Percentiles rank a stretch among this genome's conserved stretches.
Evolutionary conservation across 37 sponge, comb jelly and placozoan genomes (phyloP).

Genomic region (Cladorhizidae sp.): DNA sequence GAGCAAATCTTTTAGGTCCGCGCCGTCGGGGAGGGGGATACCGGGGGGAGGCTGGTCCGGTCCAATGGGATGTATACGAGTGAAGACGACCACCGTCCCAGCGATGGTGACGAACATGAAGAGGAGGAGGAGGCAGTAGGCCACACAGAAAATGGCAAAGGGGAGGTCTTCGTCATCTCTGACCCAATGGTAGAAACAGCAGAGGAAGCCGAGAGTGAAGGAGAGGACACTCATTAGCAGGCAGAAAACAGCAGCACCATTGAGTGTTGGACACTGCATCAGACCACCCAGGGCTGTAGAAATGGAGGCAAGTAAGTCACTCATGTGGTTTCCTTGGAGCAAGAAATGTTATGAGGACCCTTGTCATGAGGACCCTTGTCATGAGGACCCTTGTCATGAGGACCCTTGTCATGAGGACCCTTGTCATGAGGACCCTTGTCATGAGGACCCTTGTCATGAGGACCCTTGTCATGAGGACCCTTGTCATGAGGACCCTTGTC

Average conservation of each 20-base stretch:
- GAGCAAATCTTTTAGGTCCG: neutral
- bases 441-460: too few species aligned
- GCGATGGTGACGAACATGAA: constrained; percentile 30
- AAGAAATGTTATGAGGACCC: too few species aligned
- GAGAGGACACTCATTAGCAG: constrained; percentile 27
- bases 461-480: too few species aligned
- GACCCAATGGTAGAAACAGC: constrained; percentile 60
- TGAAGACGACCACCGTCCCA: constrained; percentile 51
- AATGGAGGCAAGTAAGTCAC: too few species aligned
- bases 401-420: too few species aligned
- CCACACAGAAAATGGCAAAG: constrained; percentile 53
- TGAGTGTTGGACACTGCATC: constrained; percentile 33
- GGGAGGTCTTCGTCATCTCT: constrained; percentile 51
- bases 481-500: too few species aligned
- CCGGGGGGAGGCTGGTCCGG: constrained; percentile 26
- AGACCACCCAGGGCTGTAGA: constrained; percentile 29
- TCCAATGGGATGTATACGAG: constrained; percentile 30
- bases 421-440: too few species aligned
- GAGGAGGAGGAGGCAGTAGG: constrained; percentile 62
- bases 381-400: too few species aligned
- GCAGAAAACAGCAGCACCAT: constrained; percentile 43
- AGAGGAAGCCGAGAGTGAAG: constrained; percentile 39
- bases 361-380: too few species aligned
- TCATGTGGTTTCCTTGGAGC: too few species aligned
- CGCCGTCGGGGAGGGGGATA: neutral